Percentiles rank a stretch among this genome's conserved stretches.
These are phyloP conservation scores for Argynnis bischoffii DNA, from an alignment of 2,888 invertebrate species.

Conservation along the genomic window DNA sequence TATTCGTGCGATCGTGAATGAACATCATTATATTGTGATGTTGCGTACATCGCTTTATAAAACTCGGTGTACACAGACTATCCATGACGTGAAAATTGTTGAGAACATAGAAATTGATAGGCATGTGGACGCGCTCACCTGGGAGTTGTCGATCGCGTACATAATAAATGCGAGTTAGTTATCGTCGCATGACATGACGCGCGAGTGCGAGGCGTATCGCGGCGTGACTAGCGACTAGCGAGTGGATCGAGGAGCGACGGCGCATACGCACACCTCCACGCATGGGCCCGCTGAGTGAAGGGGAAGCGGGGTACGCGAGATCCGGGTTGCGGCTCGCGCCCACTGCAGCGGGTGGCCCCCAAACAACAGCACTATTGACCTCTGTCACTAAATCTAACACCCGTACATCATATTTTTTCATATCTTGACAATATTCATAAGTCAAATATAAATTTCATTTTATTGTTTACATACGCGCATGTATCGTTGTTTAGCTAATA, in stretches of 20 bases:
- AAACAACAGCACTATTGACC: conserved; percentile 72
- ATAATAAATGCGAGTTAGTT: conserved; percentile 69
- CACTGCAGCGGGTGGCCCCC: conserved; percentile 75
- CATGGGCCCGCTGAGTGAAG: conserved; percentile 73
- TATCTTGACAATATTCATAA: not conserved
- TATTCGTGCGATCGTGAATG: conserved; percentile 70
- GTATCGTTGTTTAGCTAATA: no score
- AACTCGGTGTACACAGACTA: conserved; percentile 46
- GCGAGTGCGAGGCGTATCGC: conserved; percentile 61
- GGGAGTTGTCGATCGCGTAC: conserved; percentile 77
- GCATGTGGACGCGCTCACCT: conserved; percentile 69
- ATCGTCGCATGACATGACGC: conserved; percentile 61
- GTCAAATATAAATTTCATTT: no score
- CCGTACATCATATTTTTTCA: conserved; percentile 49
- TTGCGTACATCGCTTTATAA: conserved; percentile 52
- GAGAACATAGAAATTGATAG: conserved; percentile 16
- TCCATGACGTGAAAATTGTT: conserved; percentile 47
- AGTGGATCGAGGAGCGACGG: conserved; percentile 52
- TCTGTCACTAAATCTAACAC: conserved; percentile 59
- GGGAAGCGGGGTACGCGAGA: conserved; percentile 79
- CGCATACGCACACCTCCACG: conserved; percentile 61
- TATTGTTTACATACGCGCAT: no score
- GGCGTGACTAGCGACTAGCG: conserved; percentile 63
- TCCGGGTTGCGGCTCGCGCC: conserved; percentile 72
- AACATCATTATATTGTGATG: conserved; percentile 67